These are phyloP conservation scores for Mercenaria mercenaria DNA, from an alignment of 1,140 invertebrate species.

Conservation along the genomic window DNA sequence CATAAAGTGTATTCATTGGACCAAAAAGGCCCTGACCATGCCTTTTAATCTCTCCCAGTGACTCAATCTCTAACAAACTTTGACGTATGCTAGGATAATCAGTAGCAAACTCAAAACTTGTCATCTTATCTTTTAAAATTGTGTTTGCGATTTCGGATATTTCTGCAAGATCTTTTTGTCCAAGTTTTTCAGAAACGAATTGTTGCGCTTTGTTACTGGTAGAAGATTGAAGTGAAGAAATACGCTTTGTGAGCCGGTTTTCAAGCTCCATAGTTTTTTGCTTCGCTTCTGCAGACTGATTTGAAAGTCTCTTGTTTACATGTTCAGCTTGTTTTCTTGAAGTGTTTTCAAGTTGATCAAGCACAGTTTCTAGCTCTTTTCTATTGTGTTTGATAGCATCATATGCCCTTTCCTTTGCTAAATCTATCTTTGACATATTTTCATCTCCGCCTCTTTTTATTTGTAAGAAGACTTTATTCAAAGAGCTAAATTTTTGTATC, in stretches of 20 bases:
- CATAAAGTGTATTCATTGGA: too few species aligned
- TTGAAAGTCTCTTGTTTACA: not conserved
- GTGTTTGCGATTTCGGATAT: not conserved
- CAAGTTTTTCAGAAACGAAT: too few species aligned
- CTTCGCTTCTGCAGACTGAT: not conserved
- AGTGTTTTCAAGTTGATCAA: not conserved
- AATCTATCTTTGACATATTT: too few species aligned
- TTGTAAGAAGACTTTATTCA: too few species aligned
- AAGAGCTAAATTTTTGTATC: too few species aligned
- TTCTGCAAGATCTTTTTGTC: not conserved
- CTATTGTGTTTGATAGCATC: not conserved
- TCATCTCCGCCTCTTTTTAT: too few species aligned
- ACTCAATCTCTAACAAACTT: too few species aligned
- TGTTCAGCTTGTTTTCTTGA: not conserved
- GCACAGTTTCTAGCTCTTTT: not conserved
- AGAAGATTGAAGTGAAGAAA: too few species aligned
- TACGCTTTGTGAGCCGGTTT: too few species aligned
- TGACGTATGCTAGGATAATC: too few species aligned
- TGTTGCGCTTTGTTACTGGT: not conserved
- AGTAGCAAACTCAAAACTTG: not conserved
- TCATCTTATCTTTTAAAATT: not conserved
- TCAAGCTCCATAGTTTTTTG: not conserved
- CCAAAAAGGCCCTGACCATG: too few species aligned
- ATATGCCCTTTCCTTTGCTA: not conserved
- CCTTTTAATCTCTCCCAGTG: too few species aligned